Conservation (phyloP, 2,797 vertebrate genomes). For the Poeciliopsis gracilis region DNA sequence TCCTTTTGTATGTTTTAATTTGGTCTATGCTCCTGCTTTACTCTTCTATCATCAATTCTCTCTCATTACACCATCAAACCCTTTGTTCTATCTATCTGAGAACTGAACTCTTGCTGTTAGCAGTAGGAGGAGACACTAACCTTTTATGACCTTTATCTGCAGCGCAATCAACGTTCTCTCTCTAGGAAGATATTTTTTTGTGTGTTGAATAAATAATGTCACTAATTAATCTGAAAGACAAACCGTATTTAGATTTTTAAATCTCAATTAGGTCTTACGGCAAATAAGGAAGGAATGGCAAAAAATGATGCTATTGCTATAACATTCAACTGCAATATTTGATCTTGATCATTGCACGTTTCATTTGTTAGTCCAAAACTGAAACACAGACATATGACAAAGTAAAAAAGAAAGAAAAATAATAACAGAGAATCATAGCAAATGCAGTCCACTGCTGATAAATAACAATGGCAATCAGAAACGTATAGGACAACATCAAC, state of each 20-base stretch:
- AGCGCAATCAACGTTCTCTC: conserved; percentile 29
- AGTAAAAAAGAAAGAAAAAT: background rate
- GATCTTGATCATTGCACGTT: background rate
- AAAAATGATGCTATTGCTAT: background rate
- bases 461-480: background rate
- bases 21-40: background rate
- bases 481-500: background rate
- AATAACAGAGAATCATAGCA: background rate
- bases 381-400: background rate
- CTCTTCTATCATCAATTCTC: conserved; percentile 16
- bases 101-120: conserved; percentile 49
- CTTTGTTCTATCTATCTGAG: conserved; percentile 19
- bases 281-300: background rate
- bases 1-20: conserved; percentile 11
- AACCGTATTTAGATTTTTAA: conserved; percentile 2
- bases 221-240: conserved; percentile 16
- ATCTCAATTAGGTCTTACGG: background rate
- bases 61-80: background rate
- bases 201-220: conserved; percentile 52
- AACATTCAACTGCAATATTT: background rate
- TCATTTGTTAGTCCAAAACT: background rate
- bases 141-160: conserved; percentile 72
- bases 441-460: background rate
- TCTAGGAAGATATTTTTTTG: conserved; percentile 36
- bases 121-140: conserved; percentile 59